Conservation (phyloP, 1,140 invertebrate genomes). For the Pissodes strobi region DNA sequence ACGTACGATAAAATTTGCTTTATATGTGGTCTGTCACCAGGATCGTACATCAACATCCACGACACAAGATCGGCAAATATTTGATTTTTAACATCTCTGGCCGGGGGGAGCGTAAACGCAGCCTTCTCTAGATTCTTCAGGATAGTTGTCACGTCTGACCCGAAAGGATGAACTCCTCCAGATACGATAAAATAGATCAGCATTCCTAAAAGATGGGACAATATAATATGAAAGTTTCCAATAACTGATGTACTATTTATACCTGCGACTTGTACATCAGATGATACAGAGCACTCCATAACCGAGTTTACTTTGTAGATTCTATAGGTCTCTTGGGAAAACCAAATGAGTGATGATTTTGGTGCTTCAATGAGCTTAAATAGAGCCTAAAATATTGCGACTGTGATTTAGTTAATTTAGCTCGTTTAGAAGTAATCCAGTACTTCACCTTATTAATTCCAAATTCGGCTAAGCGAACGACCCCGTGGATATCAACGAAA, state of each 20-base stretch:
- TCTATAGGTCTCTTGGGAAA: constrained; percentile 50
- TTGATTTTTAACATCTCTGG: constrained; percentile 30
- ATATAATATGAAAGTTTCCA: neutral
- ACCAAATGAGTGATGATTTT: constrained; percentile 53
- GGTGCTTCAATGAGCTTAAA: constrained; percentile 47
- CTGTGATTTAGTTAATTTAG: no score
- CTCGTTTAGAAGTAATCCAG: no score
- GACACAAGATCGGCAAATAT: constrained; percentile 49
- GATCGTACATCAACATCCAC: constrained; percentile 53
- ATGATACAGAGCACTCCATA: constrained; percentile 46
- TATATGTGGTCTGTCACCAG: constrained; percentile 49
- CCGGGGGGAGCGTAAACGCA: constrained; percentile 28
- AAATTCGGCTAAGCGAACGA: constrained; percentile 54
- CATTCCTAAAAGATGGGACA: constrained; percentile 50
- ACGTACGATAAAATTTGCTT: constrained; percentile 51
- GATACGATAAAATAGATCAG: constrained; percentile 52
- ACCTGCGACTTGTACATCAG: constrained; percentile 53
- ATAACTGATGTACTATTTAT: no score
- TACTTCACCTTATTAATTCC: constrained; percentile 52
- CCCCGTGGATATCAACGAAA: constrained; percentile 50
- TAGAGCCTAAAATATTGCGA: constrained; percentile 44
- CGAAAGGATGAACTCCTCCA: constrained; percentile 53
- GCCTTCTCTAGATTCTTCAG: constrained; percentile 48
- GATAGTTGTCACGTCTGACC: constrained; percentile 46
- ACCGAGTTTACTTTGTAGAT: constrained; percentile 41